These are phyloP conservation scores for Rhinichthys osculus DNA, from an alignment of 2,797 vertebrate genomes.

Conservation along the genomic window DNA sequence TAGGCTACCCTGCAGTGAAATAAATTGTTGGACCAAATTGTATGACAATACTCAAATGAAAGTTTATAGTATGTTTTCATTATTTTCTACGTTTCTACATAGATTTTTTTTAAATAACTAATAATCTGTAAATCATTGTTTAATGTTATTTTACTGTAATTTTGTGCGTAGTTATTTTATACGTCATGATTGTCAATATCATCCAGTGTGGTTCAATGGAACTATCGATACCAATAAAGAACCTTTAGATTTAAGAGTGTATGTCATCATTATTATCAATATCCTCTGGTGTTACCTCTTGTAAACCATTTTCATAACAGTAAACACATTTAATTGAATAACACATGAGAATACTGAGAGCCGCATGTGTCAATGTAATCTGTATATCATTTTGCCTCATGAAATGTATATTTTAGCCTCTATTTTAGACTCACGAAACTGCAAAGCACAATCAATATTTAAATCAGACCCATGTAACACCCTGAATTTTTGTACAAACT, in stretches of 20 bases:
- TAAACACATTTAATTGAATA: neutral
- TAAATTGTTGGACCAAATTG: neutral
- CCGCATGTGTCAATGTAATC: neutral
- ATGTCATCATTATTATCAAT: neutral
- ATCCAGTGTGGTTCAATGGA: neutral
- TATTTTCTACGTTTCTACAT: neutral
- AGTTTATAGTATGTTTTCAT: neutral
- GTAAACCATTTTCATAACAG: neutral
- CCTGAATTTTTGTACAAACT: too few species aligned
- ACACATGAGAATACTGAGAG: neutral
- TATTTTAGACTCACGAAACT: neutral
- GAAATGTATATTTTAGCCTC: neutral
- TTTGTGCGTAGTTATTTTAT: neutral
- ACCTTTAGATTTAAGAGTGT: neutral
- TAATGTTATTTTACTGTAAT: neutral
- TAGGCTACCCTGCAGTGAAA: neutral
- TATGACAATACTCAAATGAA: neutral
- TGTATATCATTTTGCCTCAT: neutral
- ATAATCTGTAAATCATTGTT: neutral
- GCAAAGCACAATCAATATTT: conserved; percentile 1
- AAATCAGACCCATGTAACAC: neutral
- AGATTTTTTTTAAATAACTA: neutral
- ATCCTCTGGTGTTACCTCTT: neutral
- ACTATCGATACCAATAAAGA: neutral
- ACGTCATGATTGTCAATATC: neutral